Conservation (phyloP, 2,113 vertebrate species). For the Candoia aspera region DNA sequence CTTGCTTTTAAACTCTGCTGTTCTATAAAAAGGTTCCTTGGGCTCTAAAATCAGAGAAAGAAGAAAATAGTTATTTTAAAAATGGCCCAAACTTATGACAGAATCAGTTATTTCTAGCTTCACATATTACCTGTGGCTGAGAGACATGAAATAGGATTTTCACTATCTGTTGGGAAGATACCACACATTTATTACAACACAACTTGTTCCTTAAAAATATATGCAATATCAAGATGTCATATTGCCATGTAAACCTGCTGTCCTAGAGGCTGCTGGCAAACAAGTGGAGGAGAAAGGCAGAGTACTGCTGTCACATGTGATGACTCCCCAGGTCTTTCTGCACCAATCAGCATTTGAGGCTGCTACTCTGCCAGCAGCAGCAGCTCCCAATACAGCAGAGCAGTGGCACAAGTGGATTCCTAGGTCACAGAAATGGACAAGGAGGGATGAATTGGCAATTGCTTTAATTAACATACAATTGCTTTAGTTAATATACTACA, state of each 20-base stretch:
- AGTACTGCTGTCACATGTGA: background rate
- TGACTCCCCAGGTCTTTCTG: background rate
- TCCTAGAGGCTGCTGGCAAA: background rate
- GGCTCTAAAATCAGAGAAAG: background rate
- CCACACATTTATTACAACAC: background rate
- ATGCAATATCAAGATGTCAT: background rate
- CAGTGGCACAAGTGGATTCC: background rate
- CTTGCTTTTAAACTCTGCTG: background rate
- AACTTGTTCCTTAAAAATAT: background rate
- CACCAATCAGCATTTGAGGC: background rate
- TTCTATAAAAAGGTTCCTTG: background rate
- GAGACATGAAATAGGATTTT: background rate
- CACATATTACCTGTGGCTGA: background rate
- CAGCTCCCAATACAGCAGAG: background rate
- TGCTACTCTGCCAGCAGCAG: background rate
- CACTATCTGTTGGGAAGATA: background rate
- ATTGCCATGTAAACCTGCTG: background rate
- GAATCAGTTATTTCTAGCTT: background rate
- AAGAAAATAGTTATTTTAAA: background rate
- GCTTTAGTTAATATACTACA: background rate
- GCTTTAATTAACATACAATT: background rate
- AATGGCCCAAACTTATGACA: background rate
- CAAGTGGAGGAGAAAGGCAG: background rate
- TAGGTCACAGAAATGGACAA: background rate
- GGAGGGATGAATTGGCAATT: background rate